Conservation (phyloP, 2,888 invertebrate genomes). For the Drosophila greeni region DNA sequence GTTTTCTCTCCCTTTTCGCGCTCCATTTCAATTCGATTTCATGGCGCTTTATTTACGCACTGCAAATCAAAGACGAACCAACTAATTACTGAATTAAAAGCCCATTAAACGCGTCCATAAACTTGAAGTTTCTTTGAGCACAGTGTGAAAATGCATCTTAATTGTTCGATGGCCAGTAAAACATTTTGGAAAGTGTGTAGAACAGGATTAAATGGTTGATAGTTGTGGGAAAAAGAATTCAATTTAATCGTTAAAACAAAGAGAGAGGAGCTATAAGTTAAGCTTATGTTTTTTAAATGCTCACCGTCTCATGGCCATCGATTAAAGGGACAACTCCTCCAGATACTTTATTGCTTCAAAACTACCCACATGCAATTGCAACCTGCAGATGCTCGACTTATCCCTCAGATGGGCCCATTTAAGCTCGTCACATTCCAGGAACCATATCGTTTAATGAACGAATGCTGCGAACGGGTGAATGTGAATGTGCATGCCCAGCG, state of each 20-base stretch:
- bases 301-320: slow-evolving; percentile 1
- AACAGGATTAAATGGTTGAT: slow-evolving; percentile 22
- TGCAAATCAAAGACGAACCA: slow-evolving; percentile 45
- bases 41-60: slow-evolving; percentile 39
- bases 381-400: slow-evolving; percentile 32
- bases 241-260: neutral
- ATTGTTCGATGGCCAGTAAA: slow-evolving; percentile 35
- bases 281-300: neutral
- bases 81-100: slow-evolving; percentile 67
- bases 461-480: slow-evolving; percentile 1
- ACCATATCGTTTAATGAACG: slow-evolving; percentile 57
- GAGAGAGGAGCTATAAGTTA: neutral
- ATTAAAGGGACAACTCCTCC: slow-evolving; percentile 16
- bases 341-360: slow-evolving; percentile 3
- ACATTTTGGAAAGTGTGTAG: slow-evolving; percentile 36
- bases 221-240: slow-evolving; percentile 16
- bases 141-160: slow-evolving; percentile 55
- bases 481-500: neutral
- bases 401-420: slow-evolving; percentile 28
- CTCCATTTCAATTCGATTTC: slow-evolving; percentile 40
- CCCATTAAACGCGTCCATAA: slow-evolving; percentile 57
- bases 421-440: slow-evolving; percentile 55
- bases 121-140: slow-evolving; percentile 36
- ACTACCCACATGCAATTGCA: slow-evolving; percentile 27
- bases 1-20: slow-evolving; percentile 9